These are phyloP conservation scores for Periparus ater DNA, from an alignment of 2,797 vertebrate species.

Conservation along the genomic window DNA sequence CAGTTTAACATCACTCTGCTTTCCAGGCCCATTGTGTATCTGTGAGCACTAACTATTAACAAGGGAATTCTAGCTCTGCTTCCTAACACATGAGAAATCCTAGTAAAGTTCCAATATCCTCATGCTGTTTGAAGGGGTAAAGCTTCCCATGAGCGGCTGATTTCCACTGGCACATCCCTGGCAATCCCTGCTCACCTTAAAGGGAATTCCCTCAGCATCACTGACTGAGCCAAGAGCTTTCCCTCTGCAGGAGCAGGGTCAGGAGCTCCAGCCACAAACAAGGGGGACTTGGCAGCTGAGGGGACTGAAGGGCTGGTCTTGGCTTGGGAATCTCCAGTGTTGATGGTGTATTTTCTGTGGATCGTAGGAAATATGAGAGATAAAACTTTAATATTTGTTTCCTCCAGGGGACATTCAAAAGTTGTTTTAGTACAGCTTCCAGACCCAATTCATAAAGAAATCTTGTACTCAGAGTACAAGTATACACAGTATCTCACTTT, in stretches of 20 bases:
- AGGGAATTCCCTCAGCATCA: background rate
- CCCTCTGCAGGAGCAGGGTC: background rate
- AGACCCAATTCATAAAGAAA: background rate
- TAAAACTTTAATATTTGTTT: background rate
- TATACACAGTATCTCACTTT: background rate
- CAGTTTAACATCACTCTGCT: background rate
- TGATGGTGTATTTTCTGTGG: background rate
- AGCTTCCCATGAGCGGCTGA: background rate
- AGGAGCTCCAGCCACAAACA: background rate
- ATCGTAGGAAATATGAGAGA: background rate
- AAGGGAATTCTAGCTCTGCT: slow-evolving; percentile 1
- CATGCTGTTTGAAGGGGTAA: background rate
- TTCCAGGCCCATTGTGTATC: background rate
- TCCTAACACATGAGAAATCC: background rate
- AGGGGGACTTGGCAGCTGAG: background rate
- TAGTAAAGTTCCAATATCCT: background rate
- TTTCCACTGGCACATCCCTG: background rate
- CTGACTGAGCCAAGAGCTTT: background rate
- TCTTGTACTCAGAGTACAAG: background rate
- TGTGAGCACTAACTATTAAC: background rate
- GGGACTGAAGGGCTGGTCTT: background rate
- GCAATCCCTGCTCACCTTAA: rapidly evolving
- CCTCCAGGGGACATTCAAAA: background rate
- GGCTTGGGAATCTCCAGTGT: background rate
- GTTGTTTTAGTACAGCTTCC: background rate